A percentile compares a stretch with the other conserved stretches of the same genome.
These are phyloP conservation scores for Hylia prasina DNA, from an alignment of 2,113 vertebrate species.

Conservation along the genomic window DNA sequence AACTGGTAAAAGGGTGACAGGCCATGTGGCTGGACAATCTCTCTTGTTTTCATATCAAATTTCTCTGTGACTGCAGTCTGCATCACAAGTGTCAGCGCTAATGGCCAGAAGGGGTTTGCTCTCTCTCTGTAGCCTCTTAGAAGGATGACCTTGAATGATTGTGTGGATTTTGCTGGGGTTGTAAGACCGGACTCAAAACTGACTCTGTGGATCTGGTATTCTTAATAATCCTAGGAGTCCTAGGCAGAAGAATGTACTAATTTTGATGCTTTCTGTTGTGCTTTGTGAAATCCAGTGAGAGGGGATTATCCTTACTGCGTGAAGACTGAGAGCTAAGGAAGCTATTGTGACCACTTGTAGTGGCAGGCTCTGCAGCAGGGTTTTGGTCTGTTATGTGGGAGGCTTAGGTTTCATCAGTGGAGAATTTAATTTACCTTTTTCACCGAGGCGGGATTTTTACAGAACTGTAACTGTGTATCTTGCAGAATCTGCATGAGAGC, in stretches of 20 bases:
- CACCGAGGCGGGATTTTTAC: background rate
- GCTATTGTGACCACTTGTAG: background rate
- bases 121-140: background rate
- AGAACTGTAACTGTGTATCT: conserved; percentile 31
- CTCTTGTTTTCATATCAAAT: background rate
- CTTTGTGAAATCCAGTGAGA: background rate
- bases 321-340: background rate
- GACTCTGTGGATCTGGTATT: background rate
- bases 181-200: background rate
- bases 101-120: background rate
- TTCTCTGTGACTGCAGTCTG: background rate
- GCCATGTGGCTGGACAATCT: background rate
- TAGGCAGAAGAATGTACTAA: background rate
- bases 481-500: conserved; percentile 26
- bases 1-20: background rate
- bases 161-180: background rate
- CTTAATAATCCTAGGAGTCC: background rate
- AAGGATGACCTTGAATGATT: background rate
- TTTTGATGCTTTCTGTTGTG: background rate
- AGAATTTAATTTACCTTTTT: conserved; percentile 8
- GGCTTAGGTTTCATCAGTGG: background rate
- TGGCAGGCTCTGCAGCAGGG: background rate
- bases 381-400: background rate
- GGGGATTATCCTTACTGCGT: background rate
- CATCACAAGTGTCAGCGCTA: background rate